These are phyloP conservation scores for Idaea straminata DNA, from an alignment of 2,888 invertebrate genomes.

Conservation along the genomic window DNA sequence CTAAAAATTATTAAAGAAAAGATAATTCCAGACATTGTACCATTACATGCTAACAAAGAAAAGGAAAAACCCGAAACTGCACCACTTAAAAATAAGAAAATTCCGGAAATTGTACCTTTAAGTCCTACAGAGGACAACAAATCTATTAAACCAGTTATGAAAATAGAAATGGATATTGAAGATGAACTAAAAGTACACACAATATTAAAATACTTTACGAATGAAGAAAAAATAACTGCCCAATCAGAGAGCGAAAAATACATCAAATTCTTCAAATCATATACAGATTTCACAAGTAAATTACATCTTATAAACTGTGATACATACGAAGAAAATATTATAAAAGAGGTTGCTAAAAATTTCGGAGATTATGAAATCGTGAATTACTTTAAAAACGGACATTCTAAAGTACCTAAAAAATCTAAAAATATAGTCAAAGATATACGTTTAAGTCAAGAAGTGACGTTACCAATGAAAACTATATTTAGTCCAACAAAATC, in stretches of 20 bases:
- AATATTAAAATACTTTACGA: slow-evolving; percentile 55
- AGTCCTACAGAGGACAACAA: not conserved
- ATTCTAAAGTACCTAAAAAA: slow-evolving; percentile 48
- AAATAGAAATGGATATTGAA: slow-evolving; percentile 12
- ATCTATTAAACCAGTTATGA: not conserved
- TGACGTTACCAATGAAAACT: slow-evolving; percentile 53
- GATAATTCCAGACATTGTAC: not conserved
- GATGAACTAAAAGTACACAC: slow-evolving; percentile 19
- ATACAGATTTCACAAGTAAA: slow-evolving; percentile 38
- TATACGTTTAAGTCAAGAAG: slow-evolving; percentile 53
- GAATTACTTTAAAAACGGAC: slow-evolving; percentile 64
- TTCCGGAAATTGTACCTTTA: not conserved
- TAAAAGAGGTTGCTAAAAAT: slow-evolving; percentile 52
- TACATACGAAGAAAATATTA: slow-evolving; percentile 58
- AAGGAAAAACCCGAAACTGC: not conserved
- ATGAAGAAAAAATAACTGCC: slow-evolving; percentile 60
- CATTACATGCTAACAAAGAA: not conserved
- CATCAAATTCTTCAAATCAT: slow-evolving; percentile 50
- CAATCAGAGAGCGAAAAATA: slow-evolving; percentile 57
- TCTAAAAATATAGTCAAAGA: slow-evolving; percentile 55
- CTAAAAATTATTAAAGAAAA: not conserved
- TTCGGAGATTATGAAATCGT: slow-evolving; percentile 60
- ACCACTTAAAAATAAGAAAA: not conserved
- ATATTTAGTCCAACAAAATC: slow-evolving; percentile 69
- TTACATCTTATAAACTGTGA: slow-evolving; percentile 66